Evolutionary conservation across 2,888 invertebrate genomes (phyloP).

Genomic region (Scaptomyza parva): DNA sequence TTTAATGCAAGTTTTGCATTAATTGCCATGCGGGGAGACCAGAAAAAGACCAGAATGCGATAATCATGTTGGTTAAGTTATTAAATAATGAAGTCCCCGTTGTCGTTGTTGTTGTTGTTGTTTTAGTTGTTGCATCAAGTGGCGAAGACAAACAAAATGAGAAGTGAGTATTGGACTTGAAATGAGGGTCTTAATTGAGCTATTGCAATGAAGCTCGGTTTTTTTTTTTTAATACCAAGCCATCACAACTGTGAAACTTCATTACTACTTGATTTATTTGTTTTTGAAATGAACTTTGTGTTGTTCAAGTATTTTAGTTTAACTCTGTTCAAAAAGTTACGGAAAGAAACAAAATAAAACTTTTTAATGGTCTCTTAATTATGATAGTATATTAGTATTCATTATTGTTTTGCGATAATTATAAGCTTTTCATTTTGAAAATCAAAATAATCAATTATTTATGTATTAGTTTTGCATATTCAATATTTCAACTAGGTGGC

Average conservation of each 20-base stretch:
- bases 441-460: too few relatives aligned
- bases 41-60: slow-evolving; percentile 15
- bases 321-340: too few relatives aligned
- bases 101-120: slow-evolving; percentile 26
- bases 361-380: too few relatives aligned
- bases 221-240: background rate
- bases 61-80: slow-evolving; percentile 24
- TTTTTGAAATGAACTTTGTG: background rate
- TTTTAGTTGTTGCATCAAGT: slow-evolving; percentile 42
- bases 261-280: slow-evolving; percentile 1
- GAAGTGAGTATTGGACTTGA: background rate
- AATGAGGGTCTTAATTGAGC: slow-evolving; percentile 26
- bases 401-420: too few relatives aligned
- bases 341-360: too few relatives aligned
- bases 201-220: slow-evolving; percentile 7
- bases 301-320: background rate
- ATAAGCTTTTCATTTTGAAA: too few relatives aligned
- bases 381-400: too few relatives aligned
- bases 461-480: too few relatives aligned
- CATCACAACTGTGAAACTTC: background rate
- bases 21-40: slow-evolving; percentile 47
- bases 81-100: slow-evolving; percentile 25
- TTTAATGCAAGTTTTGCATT: slow-evolving; percentile 61
- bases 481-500: background rate
- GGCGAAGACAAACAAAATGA: slow-evolving; percentile 20